Conservation (phyloP, 1,140 invertebrate species). For the Carposina sasakii region DNA sequence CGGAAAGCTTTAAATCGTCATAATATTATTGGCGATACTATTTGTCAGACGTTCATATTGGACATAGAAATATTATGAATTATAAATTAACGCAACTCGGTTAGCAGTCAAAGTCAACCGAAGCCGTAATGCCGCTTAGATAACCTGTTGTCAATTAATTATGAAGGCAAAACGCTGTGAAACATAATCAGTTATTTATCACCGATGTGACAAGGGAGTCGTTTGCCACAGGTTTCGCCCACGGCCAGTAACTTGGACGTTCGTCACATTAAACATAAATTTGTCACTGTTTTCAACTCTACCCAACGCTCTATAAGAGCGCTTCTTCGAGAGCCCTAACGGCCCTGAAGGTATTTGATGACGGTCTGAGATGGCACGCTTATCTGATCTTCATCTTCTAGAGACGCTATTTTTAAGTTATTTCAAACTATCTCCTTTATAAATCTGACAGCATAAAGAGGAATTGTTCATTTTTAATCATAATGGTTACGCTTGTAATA, state of each 20-base stretch:
- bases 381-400: constrained; percentile 64
- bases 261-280: constrained; percentile 39
- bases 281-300: constrained; percentile 37
- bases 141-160: constrained; percentile 64
- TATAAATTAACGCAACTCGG: constrained; percentile 20
- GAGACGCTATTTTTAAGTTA: constrained; percentile 49
- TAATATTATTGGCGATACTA: constrained; percentile 33
- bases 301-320: constrained; percentile 29
- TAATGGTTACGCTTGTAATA: too few species aligned
- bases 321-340: constrained; percentile 25
- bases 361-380: constrained; percentile 54
- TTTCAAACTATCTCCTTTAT: constrained; percentile 36
- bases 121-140: constrained; percentile 38
- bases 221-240: constrained; percentile 66
- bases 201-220: constrained; percentile 59
- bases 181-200: constrained; percentile 71
- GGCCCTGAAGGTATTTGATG: constrained; percentile 54
- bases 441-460: constrained; percentile 4
- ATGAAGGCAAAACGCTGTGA: constrained; percentile 64
- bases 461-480: too few species aligned
- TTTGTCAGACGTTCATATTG: constrained; percentile 34
- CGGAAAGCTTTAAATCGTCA: constrained; percentile 35
- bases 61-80: constrained; percentile 27
- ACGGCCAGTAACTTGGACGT: constrained; percentile 52
- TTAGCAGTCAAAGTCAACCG: constrained; percentile 41